phyloP scores from a whole-genome alignment of 2,113 vertebrate genomes.

The Ailurus styani region DNA sequence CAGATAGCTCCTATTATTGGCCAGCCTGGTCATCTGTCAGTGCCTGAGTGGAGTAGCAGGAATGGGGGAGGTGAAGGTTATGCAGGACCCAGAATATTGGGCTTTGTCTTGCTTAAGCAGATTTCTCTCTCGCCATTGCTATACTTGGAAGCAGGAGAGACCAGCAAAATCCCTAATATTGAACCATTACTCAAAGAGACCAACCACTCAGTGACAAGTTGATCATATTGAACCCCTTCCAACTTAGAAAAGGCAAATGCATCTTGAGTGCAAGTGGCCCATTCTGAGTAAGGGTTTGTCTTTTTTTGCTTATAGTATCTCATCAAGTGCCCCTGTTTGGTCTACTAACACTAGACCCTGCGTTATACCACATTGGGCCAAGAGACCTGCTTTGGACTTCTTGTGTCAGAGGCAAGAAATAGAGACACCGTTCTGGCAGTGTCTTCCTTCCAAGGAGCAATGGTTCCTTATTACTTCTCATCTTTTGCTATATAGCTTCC shows the following conservation, averaged over 20 bases:
- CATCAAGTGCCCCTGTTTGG: neutral
- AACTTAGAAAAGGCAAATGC: neutral
- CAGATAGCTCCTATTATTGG: too few relatives aligned
- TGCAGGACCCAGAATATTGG: neutral
- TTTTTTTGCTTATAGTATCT: neutral
- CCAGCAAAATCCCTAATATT: neutral
- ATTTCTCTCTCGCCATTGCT: neutral
- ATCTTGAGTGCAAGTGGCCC: neutral
- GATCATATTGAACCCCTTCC: neutral
- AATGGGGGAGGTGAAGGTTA: neutral
- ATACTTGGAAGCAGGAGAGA: neutral
- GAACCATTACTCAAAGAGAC: neutral
- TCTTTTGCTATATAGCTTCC: neutral
- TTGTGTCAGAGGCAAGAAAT: neutral
- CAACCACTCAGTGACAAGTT: neutral
- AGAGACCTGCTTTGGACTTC: neutral
- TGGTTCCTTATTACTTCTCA: neutral
- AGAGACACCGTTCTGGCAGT: neutral
- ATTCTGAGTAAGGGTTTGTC: neutral
- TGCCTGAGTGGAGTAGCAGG: neutral
- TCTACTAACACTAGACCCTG: neutral
- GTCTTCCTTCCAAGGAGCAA: too few relatives aligned
- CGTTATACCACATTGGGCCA: neutral
- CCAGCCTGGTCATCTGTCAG: neutral
- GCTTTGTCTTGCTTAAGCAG: neutral